Evolutionary conservation across 2,113 vertebrate species (phyloP).

Genomic region (Copsychus sechellarum): DNA sequence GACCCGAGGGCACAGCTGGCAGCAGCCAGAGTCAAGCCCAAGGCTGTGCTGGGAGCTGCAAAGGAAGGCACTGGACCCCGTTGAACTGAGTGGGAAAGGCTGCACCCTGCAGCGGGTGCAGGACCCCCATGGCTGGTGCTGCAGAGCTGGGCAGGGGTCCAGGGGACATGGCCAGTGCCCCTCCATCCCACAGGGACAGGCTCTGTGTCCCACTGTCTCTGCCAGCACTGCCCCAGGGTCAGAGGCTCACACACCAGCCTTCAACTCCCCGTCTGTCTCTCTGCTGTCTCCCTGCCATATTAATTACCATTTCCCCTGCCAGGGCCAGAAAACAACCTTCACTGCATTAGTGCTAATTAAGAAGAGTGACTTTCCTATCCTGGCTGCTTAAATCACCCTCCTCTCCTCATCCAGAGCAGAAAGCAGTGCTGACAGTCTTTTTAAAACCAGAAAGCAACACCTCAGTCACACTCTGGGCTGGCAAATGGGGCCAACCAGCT

Average conservation of each 20-base stretch:
- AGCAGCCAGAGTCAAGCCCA: accelerated
- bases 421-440: conserved; percentile 59
- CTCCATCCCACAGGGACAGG: neutral
- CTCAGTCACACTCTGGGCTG: neutral
- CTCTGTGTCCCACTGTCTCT: conserved; percentile 15
- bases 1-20: accelerated
- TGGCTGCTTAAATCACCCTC: conserved; percentile 38
- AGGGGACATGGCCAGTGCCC: neutral
- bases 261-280: conserved; percentile 73
- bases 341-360: conserved; percentile 79
- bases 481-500: neutral
- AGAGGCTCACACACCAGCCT: conserved; percentile 66
- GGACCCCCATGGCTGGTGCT: neutral
- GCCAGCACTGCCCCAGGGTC: conserved; percentile 57
- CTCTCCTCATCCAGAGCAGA: conserved; percentile 11
- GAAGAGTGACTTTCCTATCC: conserved; percentile 66
- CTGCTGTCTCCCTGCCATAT: conserved; percentile 67
- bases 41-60: neutral
- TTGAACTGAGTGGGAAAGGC: neutral
- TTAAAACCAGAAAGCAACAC: conserved; percentile 44
- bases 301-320: conserved; percentile 76
- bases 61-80: neutral
- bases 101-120: neutral
- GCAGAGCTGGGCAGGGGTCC: neutral
- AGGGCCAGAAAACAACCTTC: conserved; percentile 69